Conservation (phyloP, 2,797 vertebrate genomes). For the Acipenser oxyrinchus region DNA sequence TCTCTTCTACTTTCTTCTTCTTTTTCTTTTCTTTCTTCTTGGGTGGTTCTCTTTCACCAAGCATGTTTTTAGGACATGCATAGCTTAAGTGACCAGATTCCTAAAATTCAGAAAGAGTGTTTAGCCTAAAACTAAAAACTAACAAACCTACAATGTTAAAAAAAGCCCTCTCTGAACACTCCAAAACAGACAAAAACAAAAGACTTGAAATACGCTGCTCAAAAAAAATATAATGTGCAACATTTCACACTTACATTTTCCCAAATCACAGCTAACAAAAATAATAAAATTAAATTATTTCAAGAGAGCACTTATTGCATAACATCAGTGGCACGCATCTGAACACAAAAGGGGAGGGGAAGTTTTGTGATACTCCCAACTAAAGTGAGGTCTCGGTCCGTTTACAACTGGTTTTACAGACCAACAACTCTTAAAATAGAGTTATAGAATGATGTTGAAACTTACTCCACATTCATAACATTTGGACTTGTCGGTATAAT, state of each 20-base stretch:
- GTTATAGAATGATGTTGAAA: slow-evolving; percentile 20
- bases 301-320: too few relatives aligned
- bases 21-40: slow-evolving; percentile 97
- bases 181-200: slow-evolving; percentile 8
- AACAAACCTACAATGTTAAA: not conserved
- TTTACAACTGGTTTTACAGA: too few relatives aligned
- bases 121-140: not conserved
- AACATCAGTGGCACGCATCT: too few relatives aligned
- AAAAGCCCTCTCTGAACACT: not conserved
- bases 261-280: too few relatives aligned
- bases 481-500: slow-evolving; percentile 91
- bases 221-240: too few relatives aligned
- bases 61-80: slow-evolving; percentile 90
- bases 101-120: slow-evolving; percentile 47
- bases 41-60: slow-evolving; percentile 91
- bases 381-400: too few relatives aligned
- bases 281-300: too few relatives aligned
- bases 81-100: slow-evolving; percentile 93
- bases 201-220: not conserved
- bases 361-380: too few relatives aligned
- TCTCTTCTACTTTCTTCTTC: slow-evolving; percentile 71
- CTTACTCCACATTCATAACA: slow-evolving; percentile 97
- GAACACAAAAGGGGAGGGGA: too few relatives aligned
- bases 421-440: not conserved
- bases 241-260: too few relatives aligned